A percentile compares a stretch with the other conserved stretches of the same genome.
Conservation (phyloP, 2,888 invertebrate genomes). For the Calliphora vomitoria region DNA sequence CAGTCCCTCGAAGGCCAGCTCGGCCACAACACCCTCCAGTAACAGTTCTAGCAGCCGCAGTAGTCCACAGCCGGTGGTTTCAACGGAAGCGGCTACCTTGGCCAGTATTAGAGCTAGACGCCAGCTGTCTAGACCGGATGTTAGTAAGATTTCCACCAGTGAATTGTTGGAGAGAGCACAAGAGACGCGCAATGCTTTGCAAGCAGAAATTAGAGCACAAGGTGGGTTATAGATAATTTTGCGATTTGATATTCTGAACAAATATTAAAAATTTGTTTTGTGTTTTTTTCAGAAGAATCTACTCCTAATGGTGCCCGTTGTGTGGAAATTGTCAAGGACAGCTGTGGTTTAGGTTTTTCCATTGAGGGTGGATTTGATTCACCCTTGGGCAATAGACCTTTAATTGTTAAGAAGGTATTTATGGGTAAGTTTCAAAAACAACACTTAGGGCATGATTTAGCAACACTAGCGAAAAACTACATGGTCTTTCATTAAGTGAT, state of each 20-base stretch:
- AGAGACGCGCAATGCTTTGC: constrained; percentile 82
- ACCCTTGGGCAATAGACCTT: constrained; percentile 94
- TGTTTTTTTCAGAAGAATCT: constrained; percentile 78
- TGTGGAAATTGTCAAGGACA: constrained; percentile 87
- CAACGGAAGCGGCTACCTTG: constrained; percentile 79
- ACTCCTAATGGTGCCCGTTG: constrained; percentile 78
- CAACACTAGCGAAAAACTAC: too few species aligned
- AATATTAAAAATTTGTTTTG: constrained; percentile 2
- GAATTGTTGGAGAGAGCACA: constrained; percentile 83
- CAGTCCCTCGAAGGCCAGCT: constrained; percentile 61
- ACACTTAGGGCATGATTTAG: too few species aligned
- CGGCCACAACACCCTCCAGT: constrained; percentile 66
- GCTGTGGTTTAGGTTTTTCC: constrained; percentile 96
- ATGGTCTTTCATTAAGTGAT: too few species aligned
- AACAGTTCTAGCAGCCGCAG: constrained; percentile 80
- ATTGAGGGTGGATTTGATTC: constrained; percentile 97
- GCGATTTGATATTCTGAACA: too few species aligned
- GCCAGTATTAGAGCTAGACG: constrained; percentile 81
- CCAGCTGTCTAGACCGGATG: constrained; percentile 82
- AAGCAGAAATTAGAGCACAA: constrained; percentile 83
- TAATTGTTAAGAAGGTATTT: constrained; percentile 96
- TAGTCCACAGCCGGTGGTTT: constrained; percentile 73
- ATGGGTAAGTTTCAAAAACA: constrained; percentile 88
- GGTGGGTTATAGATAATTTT: too few species aligned
- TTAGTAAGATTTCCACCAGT: constrained; percentile 83